Evolutionary conservation across 2,797 vertebrate species (phyloP).

Genomic region (Lemur catta): DNA sequence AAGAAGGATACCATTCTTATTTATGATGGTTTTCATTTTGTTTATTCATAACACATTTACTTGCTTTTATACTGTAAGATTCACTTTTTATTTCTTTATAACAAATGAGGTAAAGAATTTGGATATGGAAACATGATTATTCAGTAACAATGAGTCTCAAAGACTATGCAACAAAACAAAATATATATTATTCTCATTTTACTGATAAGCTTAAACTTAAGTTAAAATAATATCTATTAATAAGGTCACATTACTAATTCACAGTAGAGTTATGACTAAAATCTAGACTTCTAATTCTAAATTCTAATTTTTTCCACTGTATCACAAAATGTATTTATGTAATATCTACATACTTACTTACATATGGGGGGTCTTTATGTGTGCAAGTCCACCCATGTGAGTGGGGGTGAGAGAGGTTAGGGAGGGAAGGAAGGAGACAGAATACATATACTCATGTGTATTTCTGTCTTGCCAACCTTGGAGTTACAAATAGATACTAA

Average conservation of each 20-base stretch:
- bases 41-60: not conserved
- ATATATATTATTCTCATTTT: not conserved
- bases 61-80: not conserved
- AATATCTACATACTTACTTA: not conserved
- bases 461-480: not conserved
- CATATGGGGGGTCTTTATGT: not conserved
- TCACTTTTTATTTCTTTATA: not conserved
- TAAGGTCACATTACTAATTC: not conserved
- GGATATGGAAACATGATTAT: not conserved
- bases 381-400: not conserved
- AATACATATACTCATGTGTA: not conserved
- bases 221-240: not conserved
- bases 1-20: not conserved
- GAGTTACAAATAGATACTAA: not conserved
- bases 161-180: not conserved
- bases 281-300: not conserved
- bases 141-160: not conserved
- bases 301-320: not conserved
- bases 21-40: not conserved
- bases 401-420: too few species aligned
- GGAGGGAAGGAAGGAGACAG: not conserved
- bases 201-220: not conserved
- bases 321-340: not conserved
- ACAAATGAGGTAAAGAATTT: not conserved
- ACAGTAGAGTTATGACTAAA: not conserved